A percentile compares a stretch with the other conserved stretches of the same genome.
Conservation (phyloP, 2,797 vertebrate genomes). For the Bufotes viridis region DNA sequence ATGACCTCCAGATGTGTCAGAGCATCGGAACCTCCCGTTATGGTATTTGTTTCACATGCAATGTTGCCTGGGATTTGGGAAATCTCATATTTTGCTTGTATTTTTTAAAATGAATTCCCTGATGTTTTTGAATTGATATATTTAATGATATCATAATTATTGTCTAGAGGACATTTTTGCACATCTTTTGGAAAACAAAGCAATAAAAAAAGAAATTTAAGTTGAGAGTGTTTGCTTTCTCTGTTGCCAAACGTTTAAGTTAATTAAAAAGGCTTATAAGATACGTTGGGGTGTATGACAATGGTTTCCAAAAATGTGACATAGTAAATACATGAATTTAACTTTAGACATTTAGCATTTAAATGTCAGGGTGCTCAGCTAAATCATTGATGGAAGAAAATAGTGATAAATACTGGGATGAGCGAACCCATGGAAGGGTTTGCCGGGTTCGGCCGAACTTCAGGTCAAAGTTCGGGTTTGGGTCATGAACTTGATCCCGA, state of each 20-base stretch:
- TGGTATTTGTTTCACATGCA: conserved; percentile 10
- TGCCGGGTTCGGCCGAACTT: no score
- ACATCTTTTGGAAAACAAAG: not conserved
- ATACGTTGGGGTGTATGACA: not conserved
- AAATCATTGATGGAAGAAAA: no score
- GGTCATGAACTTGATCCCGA: no score
- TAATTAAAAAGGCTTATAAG: not conserved
- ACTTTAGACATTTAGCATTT: no score
- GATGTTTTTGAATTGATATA: not conserved
- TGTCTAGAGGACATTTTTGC: not conserved
- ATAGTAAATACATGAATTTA: no score
- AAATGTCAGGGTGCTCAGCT: no score
- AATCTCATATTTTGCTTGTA: not conserved
- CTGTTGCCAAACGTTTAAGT: not conserved
- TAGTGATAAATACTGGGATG: no score
- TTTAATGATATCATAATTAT: not conserved
- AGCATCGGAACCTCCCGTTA: conserved; percentile 8
- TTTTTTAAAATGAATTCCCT: not conserved
- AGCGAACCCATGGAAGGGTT: no score
- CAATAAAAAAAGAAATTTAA: no score
- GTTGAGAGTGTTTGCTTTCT: not conserved
- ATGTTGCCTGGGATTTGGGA: not conserved
- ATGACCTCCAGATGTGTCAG: conserved; percentile 49
- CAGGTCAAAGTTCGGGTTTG: no score
- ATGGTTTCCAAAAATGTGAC: not conserved